Evolutionary conservation across 1,140 invertebrate genomes (phyloP), one percentile per base, ranked within the genome.

Genomic region (Heliconius melpomene): DNA sequence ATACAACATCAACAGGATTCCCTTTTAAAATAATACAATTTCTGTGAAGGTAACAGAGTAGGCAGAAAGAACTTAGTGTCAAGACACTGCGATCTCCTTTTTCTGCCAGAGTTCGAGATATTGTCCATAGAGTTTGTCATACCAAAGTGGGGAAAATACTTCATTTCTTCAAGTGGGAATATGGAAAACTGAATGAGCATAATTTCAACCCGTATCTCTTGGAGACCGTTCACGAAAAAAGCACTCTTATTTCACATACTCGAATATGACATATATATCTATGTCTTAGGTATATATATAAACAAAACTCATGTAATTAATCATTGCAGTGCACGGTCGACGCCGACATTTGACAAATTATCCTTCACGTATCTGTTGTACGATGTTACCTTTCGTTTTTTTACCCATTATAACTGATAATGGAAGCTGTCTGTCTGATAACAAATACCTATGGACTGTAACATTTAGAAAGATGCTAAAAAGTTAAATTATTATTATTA

Each of bases 381-480:
- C 60, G 23, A 16, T 66, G 60, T 66, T 66, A 66, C 60, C 60
- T 66, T 60, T 66, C 60, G 60, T 66, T 66, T 60, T 66, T 66
- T 66, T n/a, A 60, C 60, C 26, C 60, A 66, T 66, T 66, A 66
- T 66, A 3, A 29, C 9, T 29, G 60, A 66, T 66, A 66, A 66
- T 66, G 60, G 60, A 66, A 66, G 26, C 23, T 66, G 60, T 66
- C 23, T 66, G 60, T 66, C 60, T 66, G 60, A 29, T 66, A 66
- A 29, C 1, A 66, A 13, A 29, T 6, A 2, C 13, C 29, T 32
- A 32, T 32, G 26, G 60, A n/a, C 11, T 23, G 11, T 66, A 66
- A 16, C 26, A 29, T 26, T 29, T 29, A 13, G 60, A 66, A 26
- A 26, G 2, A 66, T 16, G 60, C 26, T 66, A 9, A 29, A 11